phyloP scores from a whole-genome alignment of 1,140 invertebrate species.

The Drosophila pachea region DNA sequence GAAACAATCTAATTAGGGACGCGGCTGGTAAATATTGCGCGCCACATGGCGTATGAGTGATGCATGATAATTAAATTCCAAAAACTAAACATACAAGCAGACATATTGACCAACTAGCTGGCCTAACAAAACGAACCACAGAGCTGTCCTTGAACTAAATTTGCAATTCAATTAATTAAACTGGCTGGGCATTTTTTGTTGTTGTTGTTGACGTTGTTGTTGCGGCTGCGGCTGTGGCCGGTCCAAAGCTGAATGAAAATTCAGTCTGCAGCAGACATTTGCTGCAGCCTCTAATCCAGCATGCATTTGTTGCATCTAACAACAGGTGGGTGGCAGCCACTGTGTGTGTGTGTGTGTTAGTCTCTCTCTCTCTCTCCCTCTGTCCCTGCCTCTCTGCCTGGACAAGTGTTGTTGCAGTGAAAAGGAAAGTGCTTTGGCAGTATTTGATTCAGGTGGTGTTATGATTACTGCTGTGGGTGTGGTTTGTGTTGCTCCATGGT shows the following conservation, averaged over 20 bases:
- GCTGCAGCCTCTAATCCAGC: conserved; percentile 54
- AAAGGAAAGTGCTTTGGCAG: conserved; percentile 67
- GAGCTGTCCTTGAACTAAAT: conserved; percentile 73
- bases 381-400: neutral
- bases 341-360: conserved; percentile 21
- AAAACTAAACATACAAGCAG: conserved; percentile 5
- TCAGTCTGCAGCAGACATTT: conserved; percentile 31
- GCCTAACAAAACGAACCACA: conserved; percentile 59
- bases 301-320: conserved; percentile 48
- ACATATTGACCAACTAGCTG: conserved; percentile 53
- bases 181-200: conserved; percentile 27
- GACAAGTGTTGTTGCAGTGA: conserved; percentile 29
- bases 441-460: conserved; percentile 67
- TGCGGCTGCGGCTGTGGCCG: conserved; percentile 24
- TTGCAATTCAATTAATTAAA: conserved; percentile 61
- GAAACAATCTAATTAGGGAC: neutral
- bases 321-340: conserved; percentile 58
- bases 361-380: neutral
- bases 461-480: conserved; percentile 43
- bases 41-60: conserved; percentile 63
- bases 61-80: conserved; percentile 59
- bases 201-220: conserved; percentile 38
- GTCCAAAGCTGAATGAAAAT: conserved; percentile 57
- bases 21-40: conserved; percentile 5
- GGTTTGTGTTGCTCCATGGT: too few relatives aligned